phyloP scores from a whole-genome alignment of 2,113 vertebrate species.

The Apteryx mantelli region DNA sequence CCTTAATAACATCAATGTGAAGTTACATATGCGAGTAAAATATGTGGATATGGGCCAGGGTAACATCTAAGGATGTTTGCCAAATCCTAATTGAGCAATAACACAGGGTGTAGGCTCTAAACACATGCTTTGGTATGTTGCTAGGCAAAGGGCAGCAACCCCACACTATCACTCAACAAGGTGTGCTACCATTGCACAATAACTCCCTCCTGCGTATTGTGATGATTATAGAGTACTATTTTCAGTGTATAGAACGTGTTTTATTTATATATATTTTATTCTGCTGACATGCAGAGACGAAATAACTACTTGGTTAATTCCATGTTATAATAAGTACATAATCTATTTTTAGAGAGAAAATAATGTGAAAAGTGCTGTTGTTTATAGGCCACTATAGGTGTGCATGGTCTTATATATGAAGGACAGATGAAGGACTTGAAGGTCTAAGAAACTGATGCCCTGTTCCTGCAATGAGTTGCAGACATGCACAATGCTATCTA shows the following conservation, averaged over 20 bases:
- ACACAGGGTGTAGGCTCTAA: constrained; percentile 63
- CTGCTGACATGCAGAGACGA: constrained; percentile 20
- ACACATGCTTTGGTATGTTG: constrained; percentile 60
- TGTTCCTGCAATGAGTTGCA: not conserved
- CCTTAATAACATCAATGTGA: constrained; percentile 22
- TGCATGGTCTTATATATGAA: not conserved
- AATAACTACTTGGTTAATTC: constrained; percentile 26
- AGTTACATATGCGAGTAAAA: constrained; percentile 53
- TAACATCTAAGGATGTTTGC: not conserved
- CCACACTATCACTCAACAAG: constrained; percentile 47
- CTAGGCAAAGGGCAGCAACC: constrained; percentile 62
- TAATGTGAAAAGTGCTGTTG: not conserved
- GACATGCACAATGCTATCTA: not conserved
- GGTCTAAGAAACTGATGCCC: not conserved
- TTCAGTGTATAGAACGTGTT: not conserved
- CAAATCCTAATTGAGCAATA: constrained; percentile 66
- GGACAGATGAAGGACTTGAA: not conserved
- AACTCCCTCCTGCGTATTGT: not conserved
- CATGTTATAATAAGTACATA: not conserved
- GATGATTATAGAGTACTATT: constrained; percentile 37
- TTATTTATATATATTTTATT: constrained; percentile 59
- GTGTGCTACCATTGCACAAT: constrained; percentile 62
- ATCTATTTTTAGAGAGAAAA: constrained; percentile 46
- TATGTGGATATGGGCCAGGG: constrained; percentile 54
- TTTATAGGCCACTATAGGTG: not conserved